Conservation (phyloP, 2,113 vertebrate species). For the Azemiops feae region DNA sequence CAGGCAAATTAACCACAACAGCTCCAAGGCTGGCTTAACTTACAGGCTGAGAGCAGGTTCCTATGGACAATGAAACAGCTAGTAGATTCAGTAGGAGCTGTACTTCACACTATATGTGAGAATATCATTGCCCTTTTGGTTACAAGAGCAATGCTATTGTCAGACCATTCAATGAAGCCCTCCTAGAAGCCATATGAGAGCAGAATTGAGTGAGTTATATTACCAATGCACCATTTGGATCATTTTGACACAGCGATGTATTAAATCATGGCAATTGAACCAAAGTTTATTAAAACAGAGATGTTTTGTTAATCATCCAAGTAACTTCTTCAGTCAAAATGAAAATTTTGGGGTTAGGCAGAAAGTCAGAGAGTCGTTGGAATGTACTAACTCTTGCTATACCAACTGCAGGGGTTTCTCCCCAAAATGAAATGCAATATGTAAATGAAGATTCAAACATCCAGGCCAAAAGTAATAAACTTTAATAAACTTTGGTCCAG, state of each 20-base stretch:
- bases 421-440: not conserved
- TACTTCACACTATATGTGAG: not conserved
- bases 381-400: not conserved
- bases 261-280: not conserved
- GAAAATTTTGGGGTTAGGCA: not conserved
- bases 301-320: not conserved
- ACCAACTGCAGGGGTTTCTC: not conserved
- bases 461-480: not conserved
- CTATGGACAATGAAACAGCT: not conserved
- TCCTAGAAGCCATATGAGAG: not conserved
- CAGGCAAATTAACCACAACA: not conserved
- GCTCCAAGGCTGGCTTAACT: not conserved
- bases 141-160: not conserved
- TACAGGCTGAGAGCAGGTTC: not conserved
- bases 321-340: not conserved
- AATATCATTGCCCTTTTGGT: not conserved
- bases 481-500: not conserved
- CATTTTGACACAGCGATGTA: not conserved
- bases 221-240: not conserved
- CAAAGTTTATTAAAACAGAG: not conserved
- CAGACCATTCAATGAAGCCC: not conserved
- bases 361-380: not conserved
- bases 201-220: not conserved
- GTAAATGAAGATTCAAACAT: not conserved
- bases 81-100: not conserved